Base-by-base conservation (phyloP, 2,113 vertebrate genomes). In the Neolamprologus cancellatus region DNA sequence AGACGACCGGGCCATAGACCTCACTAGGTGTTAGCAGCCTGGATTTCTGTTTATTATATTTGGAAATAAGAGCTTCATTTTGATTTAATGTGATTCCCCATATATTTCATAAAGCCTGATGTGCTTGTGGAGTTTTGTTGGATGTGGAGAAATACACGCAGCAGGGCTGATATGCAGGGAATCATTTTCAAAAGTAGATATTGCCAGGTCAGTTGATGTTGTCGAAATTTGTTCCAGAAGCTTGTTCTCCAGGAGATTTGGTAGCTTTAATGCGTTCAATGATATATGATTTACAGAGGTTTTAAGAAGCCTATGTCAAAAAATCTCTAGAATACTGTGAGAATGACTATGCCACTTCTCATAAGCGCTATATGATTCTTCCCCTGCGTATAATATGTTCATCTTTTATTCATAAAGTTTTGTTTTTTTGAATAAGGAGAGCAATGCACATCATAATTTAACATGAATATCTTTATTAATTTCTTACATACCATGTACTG, bases 11-110 rank as follows among this genome's bases (percentile, higher is more conserved):
- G 96, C 96, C 96, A 94, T 95, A 96, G 96, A 96, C 96, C 96
- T 95, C 91, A 94, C 95, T 94, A 95, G 96, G 97, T 96, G 96
- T 97, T 96, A 95, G 96, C 94, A 94, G 96, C 96, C 96, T 94
- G 96, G 97, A 97, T 97, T 97, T 96, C 95, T 96, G 15, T 97
- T 98, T 99, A 98, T 98, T 98, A 97, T 97, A 97, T 97, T 98
- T 98, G 95, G 96, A 92, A 93, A 91, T 87, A 84, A 98, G 97
- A 97, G 96, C 96, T 97, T 97, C 95, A 96, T 97, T 98, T 97
- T 97, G 96, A 97, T 97, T 90, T 87, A 82, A 96, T 97, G 94
- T 96, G 96, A 96, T 97, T 97, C 96, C 95, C 95, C 96, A 95
- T 96, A 96, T 97, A 96, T 93, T 92, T 87, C 61, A 48, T 52